Evolutionary conservation across 1,140 invertebrate species (phyloP), one percentile per base, ranked within the genome.

Genomic region (Drosophila grimshawi): DNA sequence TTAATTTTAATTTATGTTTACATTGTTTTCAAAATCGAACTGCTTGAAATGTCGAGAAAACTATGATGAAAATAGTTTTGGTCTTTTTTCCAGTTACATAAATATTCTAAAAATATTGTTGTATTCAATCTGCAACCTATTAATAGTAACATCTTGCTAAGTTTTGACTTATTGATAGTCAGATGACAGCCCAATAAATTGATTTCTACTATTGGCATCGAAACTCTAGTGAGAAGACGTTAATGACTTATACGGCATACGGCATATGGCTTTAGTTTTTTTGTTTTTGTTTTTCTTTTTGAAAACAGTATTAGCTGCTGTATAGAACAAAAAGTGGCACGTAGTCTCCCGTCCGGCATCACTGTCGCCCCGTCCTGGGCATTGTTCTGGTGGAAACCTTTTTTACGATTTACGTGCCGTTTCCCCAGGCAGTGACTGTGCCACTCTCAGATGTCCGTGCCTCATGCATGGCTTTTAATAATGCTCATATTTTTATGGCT

Each of bases 401-500:
- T 88, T 86, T 86, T 86, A 88, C 82, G 82, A 86, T 88, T 80
- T 86, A 86, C 82, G 82, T 86, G 82, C 83, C 83, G 62, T 81
- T 80, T 88, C 82, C 82, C 83, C 41, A 45, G 82, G 83, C 83
- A 82, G 55, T 39, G 35, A 48, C 75, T 57, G 49, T 53, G 55
- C 51, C 71, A 62, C 48, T 52, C 57, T 62, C 65, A 74, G 69
- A 59, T 72, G 69, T 60, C 66, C 69, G 62, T 67, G 35, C 29
- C 48, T 48, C 79, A 81, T 74, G 67, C 62, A 63, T 76, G 75
- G 76, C 83, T 88, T 86, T 86, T 86, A 88, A 86, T 86, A 86
- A 80, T 88, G 86, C 83, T 86, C 83, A 86, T 86, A 86, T 86
- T 86, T 86, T 86, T 88, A 86, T 86, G 83, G 65, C 68, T 52